phyloP scores from a whole-genome alignment of 2,797 vertebrate species.

The Manis crassicaudata region DNA sequence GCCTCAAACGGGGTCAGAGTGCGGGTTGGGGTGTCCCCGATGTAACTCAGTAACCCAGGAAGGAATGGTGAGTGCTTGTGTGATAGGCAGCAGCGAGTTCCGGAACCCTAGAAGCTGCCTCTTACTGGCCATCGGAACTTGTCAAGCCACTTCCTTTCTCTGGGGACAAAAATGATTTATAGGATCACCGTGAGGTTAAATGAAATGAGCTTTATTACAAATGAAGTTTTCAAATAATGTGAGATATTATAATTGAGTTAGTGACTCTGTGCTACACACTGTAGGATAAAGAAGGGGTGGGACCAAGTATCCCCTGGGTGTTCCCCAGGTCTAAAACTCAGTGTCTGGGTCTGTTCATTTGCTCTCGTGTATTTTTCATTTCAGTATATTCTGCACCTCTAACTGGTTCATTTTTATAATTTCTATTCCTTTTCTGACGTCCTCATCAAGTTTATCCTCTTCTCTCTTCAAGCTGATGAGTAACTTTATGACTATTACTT shows the following conservation, averaged over 20 bases:
- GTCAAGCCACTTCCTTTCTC: not conserved
- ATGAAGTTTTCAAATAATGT: not conserved
- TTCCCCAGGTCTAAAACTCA: rapidly evolving
- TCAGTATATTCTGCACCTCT: too few species aligned
- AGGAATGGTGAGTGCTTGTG: too few species aligned
- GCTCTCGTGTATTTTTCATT: too few species aligned
- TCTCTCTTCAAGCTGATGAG: too few species aligned
- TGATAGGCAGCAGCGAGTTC: too few species aligned
- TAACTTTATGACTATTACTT: too few species aligned
- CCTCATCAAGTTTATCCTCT: too few species aligned
- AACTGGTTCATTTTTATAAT: too few species aligned
- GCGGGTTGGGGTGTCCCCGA: too few species aligned
- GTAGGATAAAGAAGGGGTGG: not conserved
- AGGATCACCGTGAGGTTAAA: not conserved
- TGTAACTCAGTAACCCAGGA: not conserved
- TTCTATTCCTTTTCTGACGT: too few species aligned
- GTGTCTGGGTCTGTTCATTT: not conserved
- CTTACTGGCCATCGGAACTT: not conserved
- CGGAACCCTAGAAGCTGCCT: not conserved
- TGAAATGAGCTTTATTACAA: not conserved
- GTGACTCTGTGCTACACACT: not conserved
- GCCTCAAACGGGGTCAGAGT: rapidly evolving
- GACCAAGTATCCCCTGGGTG: not conserved
- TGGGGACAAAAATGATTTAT: not conserved
- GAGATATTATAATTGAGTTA: not conserved